Evolutionary conservation across 2,113 vertebrate genomes (phyloP), one percentile per base, ranked within the genome.

Genomic region (Petrocephalus zakoni): DNA sequence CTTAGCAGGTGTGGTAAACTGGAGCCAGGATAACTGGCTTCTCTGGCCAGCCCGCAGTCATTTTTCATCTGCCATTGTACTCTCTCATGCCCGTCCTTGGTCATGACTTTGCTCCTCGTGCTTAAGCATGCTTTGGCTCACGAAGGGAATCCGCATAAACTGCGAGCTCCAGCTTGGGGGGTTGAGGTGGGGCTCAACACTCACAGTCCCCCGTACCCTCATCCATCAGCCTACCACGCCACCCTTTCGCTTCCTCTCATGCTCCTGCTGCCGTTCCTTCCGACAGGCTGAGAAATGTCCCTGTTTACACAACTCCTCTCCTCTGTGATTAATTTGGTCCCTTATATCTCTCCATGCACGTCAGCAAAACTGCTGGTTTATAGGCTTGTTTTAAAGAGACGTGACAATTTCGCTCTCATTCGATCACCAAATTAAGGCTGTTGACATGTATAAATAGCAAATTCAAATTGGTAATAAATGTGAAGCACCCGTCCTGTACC

Each of bases 341-440:
- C 92, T 92, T 91, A 89, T 92, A 93, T 94, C 90, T 93, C 93
- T 91, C 90, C 90, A 87, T 78, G 88, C 90, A 92, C 92, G 92
- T 94, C 94, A 93, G 93, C 93, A 91, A 90, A 92, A 90, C 88
- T 46, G 42, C 91, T 92, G 92, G 88, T 94, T 94, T 94, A 93
- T 93, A 90, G 93, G 89, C 92, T 92, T 91, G 90, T 91, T 92
- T 91, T 92, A 90, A 92, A 92, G 93, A 90, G 82, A 93, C 92
- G 89, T 93, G 93, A 94, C 94, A 93, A 89, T 87, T 91, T 87
- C n/a, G n/a, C n/a, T 88, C 86, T 87, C 92, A 91, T 94, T 91
- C 93, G 93, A 94, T 94, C 90, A 89, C 91, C 92, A 93, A 92
- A 94, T 93, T 94, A 93, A 93, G 92, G 93, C 87, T 49, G 84